Percentiles rank a stretch among this genome's conserved stretches.
phyloP scores from a whole-genome alignment of 2,888 invertebrate species.

The Furcula furcula region DNA sequence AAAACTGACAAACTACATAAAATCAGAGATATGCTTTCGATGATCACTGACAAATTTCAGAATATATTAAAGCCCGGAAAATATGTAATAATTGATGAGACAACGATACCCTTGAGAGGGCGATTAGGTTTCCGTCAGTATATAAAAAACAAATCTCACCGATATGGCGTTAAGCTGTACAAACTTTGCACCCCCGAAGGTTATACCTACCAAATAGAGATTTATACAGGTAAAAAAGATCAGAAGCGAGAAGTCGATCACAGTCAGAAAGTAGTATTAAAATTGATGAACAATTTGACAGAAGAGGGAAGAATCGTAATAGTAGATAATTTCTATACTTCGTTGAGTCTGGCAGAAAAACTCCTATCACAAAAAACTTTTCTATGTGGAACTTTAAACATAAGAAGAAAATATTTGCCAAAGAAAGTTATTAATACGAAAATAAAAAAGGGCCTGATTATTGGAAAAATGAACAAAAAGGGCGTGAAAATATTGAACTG shows the following conservation, averaged over 20 bases:
- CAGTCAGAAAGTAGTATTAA: neutral
- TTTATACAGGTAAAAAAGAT: constrained; percentile 27
- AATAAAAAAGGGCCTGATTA: constrained; percentile 26
- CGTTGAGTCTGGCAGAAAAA: constrained; percentile 19
- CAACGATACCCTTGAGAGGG: constrained; percentile 34
- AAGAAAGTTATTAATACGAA: constrained; percentile 17
- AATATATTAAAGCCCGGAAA: neutral
- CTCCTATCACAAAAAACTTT: constrained; percentile 11
- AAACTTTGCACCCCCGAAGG: constrained; percentile 36
- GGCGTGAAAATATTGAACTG: constrained; percentile 27
- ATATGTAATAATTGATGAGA: constrained; percentile 2
- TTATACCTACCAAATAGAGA: constrained; percentile 20
- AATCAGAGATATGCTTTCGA: neutral
- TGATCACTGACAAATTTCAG: neutral
- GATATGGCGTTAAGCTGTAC: constrained; percentile 42
- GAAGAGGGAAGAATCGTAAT: constrained; percentile 19
- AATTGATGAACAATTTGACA: constrained; percentile 4
- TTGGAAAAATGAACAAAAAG: constrained; percentile 21
- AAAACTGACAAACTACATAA: neutral
- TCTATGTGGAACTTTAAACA: constrained; percentile 20
- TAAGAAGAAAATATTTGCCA: constrained; percentile 25
- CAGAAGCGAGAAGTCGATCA: neutral
- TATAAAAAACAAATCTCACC: constrained; percentile 31
- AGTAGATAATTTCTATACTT: constrained; percentile 28
- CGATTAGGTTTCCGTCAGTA: constrained; percentile 38